Base-by-base conservation (phyloP, 1,140 invertebrate species). In the Aphaenogaster rudis region DNA sequence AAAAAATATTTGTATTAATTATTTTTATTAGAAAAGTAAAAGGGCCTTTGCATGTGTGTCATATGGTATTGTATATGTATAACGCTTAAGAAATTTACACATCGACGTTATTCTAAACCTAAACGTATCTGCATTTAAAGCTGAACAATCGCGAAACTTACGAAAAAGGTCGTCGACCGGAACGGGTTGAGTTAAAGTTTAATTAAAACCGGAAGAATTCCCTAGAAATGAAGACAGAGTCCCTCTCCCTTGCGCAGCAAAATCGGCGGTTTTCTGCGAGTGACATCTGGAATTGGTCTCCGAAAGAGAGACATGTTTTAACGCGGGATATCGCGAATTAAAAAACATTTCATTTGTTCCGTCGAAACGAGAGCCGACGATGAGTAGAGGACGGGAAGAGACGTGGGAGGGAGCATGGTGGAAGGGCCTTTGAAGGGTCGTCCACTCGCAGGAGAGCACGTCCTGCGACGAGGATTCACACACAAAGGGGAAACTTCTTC, bases 131-230 rank as follows among this genome's bases (percentile, higher is more conserved):
- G 28, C 8, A 42, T 48, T 84, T 84, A 76, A 84, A 57, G 54
- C 17, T 28, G 39, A 74, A 61, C n/a, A 6, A 48, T 74, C 7
- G 28, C 42, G 7, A 45, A 74, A 71, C 54, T 71, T 50, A 50
- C 13, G 54, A 28, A 21, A 69, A 57, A 48, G 67, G 28, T 42
- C 28, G 36, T 59, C 39, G 13, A 50, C 15, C 3, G 57, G 50
- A 89, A 89, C 67, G 76, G 71, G 72, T 48, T 61, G 77, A 87
- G 88, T 91, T 88, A 93, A 90, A 91, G 90, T 88, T 93, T 93
- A 93, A 93, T 93, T 93, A 92, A 93, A 90, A 79, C 88, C 59
- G 21, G 28, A 71, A 88, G 82, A 90, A 88, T 92, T 84, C 71
- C 82, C 64, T 63, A 15, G 36, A 33, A 59, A 71, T 71, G 57